Evolutionary conservation across 2,888 invertebrate species (phyloP).

Genomic region (Drosophila paracracens): DNA sequence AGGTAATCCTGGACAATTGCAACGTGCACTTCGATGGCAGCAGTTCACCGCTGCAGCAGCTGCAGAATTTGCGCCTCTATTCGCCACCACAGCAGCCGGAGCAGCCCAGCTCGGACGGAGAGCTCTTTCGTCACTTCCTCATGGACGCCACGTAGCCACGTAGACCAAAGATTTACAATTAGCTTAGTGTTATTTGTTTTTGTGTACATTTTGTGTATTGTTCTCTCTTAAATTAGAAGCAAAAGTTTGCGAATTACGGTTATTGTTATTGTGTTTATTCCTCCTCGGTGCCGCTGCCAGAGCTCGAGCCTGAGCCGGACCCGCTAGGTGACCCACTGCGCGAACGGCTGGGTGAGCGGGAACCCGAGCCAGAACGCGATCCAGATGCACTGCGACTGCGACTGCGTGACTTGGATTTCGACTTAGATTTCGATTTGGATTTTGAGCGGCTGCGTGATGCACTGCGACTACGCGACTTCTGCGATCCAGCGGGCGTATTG

Average conservation of each 20-base stretch:
- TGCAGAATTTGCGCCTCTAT: slow-evolving; percentile 88
- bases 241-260: slow-evolving; percentile 12
- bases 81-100: slow-evolving; percentile 79
- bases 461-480: slow-evolving; percentile 78
- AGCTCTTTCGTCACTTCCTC: slow-evolving; percentile 67
- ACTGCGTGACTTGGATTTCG: slow-evolving; percentile 69
- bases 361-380: slow-evolving; percentile 81
- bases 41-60: slow-evolving; percentile 88
- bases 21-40: slow-evolving; percentile 80
- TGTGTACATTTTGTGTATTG: slow-evolving; percentile 36
- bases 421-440: slow-evolving; percentile 24
- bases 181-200: slow-evolving; percentile 16
- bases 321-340: slow-evolving; percentile 79
- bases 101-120: slow-evolving; percentile 61
- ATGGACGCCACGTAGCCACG: slow-evolving; percentile 66
- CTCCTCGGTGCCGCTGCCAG: slow-evolving; percentile 84
- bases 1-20: slow-evolving; percentile 83
- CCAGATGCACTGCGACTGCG: slow-evolving; percentile 63
- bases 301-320: slow-evolving; percentile 79
- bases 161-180: slow-evolving; percentile 6
- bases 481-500: slow-evolving; percentile 77
- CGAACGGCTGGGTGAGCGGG: slow-evolving; percentile 84
- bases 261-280: slow-evolving; percentile 50
- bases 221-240: slow-evolving; percentile 29
- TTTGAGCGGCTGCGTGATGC: slow-evolving; percentile 29